A percentile compares a stretch with the other conserved stretches of the same genome.
Conservation (phyloP, 2,888 invertebrate species). For the Tinea trinotella region DNA sequence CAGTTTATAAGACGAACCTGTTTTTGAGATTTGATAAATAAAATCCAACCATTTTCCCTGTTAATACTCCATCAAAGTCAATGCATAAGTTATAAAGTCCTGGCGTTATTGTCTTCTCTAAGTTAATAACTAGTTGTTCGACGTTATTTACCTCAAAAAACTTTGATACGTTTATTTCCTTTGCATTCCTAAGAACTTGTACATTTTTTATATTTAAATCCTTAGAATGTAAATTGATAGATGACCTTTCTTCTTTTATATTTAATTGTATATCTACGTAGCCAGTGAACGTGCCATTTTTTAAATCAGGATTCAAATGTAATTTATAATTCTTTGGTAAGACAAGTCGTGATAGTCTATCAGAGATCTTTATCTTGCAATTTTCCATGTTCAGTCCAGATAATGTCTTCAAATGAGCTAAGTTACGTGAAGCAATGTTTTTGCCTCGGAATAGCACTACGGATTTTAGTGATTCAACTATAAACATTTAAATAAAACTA, state of each 20-base stretch:
- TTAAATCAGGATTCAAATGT: slow-evolving; percentile 40
- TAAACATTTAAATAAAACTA: background rate
- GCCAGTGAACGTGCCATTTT: slow-evolving; percentile 43
- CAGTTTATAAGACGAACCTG: slow-evolving; percentile 39
- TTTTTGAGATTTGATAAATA: slow-evolving; percentile 77
- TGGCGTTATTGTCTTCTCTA: slow-evolving; percentile 33
- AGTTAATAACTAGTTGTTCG: slow-evolving; percentile 49
- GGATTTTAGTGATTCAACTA: background rate
- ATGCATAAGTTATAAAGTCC: slow-evolving; percentile 70
- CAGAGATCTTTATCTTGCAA: slow-evolving; percentile 35
- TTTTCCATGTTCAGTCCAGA: slow-evolving; percentile 25
- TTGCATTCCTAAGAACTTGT: slow-evolving; percentile 33
- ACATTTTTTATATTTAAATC: slow-evolving; percentile 65
- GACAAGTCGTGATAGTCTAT: slow-evolving; percentile 42
- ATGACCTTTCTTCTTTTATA: slow-evolving; percentile 45
- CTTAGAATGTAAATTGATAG: slow-evolving; percentile 72
- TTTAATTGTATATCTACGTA: slow-evolving; percentile 47
- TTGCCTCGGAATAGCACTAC: background rate
- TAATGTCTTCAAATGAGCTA: background rate
- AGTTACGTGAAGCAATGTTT: background rate
- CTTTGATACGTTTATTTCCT: slow-evolving; percentile 33
- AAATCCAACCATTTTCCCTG: slow-evolving; percentile 79
- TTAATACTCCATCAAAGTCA: slow-evolving; percentile 76
- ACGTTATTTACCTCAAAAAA: slow-evolving; percentile 39
- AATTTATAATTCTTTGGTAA: slow-evolving; percentile 51